Evolutionary conservation across 2,888 invertebrate genomes (phyloP).

Genomic region (Lathronympha strigana): DNA sequence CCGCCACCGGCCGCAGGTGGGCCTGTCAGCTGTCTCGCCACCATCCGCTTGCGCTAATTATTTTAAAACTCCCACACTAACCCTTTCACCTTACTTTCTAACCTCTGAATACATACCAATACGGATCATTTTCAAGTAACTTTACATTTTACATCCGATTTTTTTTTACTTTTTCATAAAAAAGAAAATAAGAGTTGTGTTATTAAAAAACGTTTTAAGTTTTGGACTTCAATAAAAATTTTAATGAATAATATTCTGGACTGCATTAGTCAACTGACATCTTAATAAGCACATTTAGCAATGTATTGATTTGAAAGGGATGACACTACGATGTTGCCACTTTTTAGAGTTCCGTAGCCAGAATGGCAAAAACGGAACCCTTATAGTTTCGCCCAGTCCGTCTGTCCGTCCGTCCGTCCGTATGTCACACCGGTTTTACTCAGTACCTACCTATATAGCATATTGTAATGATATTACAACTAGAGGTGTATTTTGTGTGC

Average conservation of each 20-base stretch:
- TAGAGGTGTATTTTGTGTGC: too few relatives aligned
- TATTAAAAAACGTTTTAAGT: slow-evolving; percentile 13
- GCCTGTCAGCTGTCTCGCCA: slow-evolving; percentile 71
- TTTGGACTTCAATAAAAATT: slow-evolving; percentile 13
- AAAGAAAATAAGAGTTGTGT: slow-evolving; percentile 12
- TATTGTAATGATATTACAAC: too few relatives aligned
- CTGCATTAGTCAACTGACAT: neutral
- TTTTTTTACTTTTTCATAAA: slow-evolving; percentile 20
- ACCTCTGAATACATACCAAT: slow-evolving; percentile 5
- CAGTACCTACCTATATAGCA: too few relatives aligned
- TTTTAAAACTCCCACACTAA: slow-evolving; percentile 46
- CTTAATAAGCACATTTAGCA: too few relatives aligned
- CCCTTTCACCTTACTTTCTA: slow-evolving; percentile 8
- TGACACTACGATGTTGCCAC: too few relatives aligned
- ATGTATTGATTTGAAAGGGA: too few relatives aligned
- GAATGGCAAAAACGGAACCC: too few relatives aligned
- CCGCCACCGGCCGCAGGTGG: slow-evolving; percentile 65
- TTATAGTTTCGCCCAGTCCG: too few relatives aligned
- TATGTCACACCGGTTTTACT: too few relatives aligned
- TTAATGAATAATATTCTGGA: slow-evolving; percentile 4
- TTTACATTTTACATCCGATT: slow-evolving; percentile 6
- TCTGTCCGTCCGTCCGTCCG: too few relatives aligned
- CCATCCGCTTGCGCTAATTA: slow-evolving; percentile 56
- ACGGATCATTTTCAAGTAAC: slow-evolving; percentile 11
- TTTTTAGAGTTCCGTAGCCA: too few relatives aligned